These are phyloP conservation scores for Mellivora capensis DNA, from an alignment of 2,113 vertebrate genomes.

Conservation along the genomic window DNA sequence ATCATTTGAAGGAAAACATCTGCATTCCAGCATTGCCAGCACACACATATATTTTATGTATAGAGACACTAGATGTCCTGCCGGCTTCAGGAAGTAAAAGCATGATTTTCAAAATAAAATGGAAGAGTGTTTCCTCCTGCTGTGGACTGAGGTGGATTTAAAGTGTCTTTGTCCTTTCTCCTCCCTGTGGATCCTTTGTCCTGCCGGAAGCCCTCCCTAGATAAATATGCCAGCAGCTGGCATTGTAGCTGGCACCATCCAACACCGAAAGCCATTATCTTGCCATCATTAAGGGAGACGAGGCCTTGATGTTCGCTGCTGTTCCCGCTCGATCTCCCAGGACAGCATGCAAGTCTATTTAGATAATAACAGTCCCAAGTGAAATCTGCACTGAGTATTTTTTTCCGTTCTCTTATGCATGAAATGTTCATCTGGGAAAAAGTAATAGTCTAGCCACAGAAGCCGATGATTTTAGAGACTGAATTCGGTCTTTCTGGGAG, in stretches of 20 bases:
- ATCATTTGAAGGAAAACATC: constrained; percentile 9
- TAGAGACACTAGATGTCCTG: not conserved
- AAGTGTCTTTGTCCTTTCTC: constrained; percentile 61
- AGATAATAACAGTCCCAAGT: not conserved
- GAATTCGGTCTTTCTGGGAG: not conserved
- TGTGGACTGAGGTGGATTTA: constrained; percentile 66
- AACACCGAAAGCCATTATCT: constrained; percentile 67
- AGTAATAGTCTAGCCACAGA: not conserved
- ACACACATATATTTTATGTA: not conserved
- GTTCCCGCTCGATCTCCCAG: not conserved
- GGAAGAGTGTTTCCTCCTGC: constrained; percentile 44
- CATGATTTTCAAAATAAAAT: constrained; percentile 27
- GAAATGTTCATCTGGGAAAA: constrained; percentile 43
- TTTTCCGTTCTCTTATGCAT: constrained; percentile 49
- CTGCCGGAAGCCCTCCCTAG: constrained; percentile 49
- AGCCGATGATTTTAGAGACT: not conserved
- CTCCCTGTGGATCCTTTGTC: constrained; percentile 59
- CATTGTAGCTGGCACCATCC: not conserved
- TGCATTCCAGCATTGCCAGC: constrained; percentile 23
- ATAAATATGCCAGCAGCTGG: constrained; percentile 43
- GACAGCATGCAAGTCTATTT: not conserved
- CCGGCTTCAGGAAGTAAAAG: constrained; percentile 36
- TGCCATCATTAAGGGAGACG: not conserved
- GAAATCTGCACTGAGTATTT: not conserved
- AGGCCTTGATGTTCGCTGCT: not conserved